These are phyloP conservation scores for Harpalus rufipes DNA, from an alignment of 2,888 invertebrate genomes.

Conservation along the genomic window DNA sequence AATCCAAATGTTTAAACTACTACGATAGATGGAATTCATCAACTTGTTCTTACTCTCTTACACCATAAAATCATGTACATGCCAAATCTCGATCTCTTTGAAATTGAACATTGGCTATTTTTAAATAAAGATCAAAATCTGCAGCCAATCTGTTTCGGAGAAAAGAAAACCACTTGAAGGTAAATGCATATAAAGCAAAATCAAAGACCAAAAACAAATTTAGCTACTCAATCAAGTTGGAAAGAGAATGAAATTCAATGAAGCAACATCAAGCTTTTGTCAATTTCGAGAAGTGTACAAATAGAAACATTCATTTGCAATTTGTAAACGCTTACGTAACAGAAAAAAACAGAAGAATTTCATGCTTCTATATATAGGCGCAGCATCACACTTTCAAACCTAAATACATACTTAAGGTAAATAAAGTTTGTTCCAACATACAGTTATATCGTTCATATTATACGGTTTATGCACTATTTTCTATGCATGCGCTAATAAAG, in stretches of 20 bases:
- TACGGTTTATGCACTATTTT: no score
- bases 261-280: not conserved
- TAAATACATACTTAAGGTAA: no score
- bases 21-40: constrained; percentile 10
- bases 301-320: no score
- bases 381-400: no score
- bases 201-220: not conserved
- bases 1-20: not conserved
- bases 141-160: constrained; percentile 11
- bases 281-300: no score
- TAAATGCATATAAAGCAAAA: constrained; percentile 19
- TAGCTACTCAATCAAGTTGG: not conserved
- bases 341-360: no score
- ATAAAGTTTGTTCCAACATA: no score
- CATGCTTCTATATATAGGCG: no score
- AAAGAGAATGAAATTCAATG: not conserved
- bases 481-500: no score
- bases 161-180: constrained; percentile 6
- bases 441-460: no score
- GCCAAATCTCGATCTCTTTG: constrained; percentile 26
- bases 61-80: constrained; percentile 24
- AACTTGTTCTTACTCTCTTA: constrained; percentile 1
- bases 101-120: constrained; percentile 18
- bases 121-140: constrained; percentile 19
- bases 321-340: no score